These are phyloP conservation scores for Hirudinaria manillensis DNA, from an alignment of 2,888 invertebrate genomes.

Conservation along the genomic window DNA sequence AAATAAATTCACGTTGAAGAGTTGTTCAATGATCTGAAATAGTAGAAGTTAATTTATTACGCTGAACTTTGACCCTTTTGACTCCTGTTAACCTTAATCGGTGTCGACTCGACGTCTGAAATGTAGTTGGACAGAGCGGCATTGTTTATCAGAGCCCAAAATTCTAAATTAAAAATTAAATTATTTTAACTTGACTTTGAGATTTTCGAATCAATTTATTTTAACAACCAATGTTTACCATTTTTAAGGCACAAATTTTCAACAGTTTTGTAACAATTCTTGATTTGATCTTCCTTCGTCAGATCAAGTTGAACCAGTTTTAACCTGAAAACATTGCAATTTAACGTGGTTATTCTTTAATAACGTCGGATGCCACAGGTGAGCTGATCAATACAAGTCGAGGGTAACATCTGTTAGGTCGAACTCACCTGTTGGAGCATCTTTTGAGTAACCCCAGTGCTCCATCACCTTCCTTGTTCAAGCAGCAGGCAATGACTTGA, in stretches of 20 bases:
- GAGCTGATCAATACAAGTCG: too few species aligned
- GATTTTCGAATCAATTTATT: background rate
- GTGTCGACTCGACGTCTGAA: slow-evolving; percentile 3
- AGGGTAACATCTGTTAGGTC: too few species aligned
- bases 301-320: background rate
- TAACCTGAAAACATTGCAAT: background rate
- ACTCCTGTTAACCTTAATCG: background rate
- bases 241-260: background rate
- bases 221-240: background rate
- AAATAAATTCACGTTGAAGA: background rate
- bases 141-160: slow-evolving; percentile 12
- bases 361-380: background rate
- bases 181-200: background rate
- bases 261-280: background rate
- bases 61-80: background rate
- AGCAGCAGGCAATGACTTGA: background rate
- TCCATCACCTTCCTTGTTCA: background rate
- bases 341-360: background rate
- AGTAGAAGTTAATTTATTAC: too few species aligned
- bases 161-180: background rate
- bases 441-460: background rate
- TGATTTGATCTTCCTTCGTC: background rate
- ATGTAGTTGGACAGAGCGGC: background rate
- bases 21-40: slow-evolving; percentile 4
- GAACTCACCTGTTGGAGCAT: background rate